A percentile compares a stretch with the other conserved stretches of the same genome.
phyloP scores from a whole-genome alignment of 1,140 invertebrate genomes.

The Drosophila kurseongensis region DNA sequence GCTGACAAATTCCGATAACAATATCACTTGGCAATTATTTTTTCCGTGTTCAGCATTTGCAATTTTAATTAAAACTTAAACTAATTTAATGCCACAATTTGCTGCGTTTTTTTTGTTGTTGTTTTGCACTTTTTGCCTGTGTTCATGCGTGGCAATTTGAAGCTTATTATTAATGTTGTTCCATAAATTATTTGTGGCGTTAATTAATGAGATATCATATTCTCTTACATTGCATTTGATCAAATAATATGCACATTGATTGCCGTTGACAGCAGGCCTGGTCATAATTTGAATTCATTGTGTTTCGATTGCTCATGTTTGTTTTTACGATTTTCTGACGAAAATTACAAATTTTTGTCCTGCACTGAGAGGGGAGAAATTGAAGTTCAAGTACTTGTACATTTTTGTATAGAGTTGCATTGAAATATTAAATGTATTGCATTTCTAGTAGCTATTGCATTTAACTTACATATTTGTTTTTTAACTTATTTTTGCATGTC shows the following conservation, averaged over 20 bases:
- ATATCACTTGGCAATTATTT: conserved; percentile 2
- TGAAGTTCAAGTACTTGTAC: not conserved
- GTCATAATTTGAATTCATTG: conserved; percentile 19
- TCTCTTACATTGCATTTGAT: conserved; percentile 24
- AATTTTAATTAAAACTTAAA: conserved; percentile 49
- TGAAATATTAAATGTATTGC: not conserved
- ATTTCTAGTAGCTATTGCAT: not conserved
- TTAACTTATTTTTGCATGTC: too few species aligned
- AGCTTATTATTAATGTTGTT: conserved; percentile 33
- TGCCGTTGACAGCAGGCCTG: conserved; percentile 11
- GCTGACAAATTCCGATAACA: conserved; percentile 6
- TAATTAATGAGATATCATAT: conserved; percentile 39
- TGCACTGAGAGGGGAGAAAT: not conserved
- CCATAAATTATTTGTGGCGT: conserved; percentile 43
- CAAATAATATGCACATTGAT: conserved; percentile 20
- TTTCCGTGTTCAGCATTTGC: conserved; percentile 19
- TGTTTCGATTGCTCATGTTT: conserved; percentile 1
- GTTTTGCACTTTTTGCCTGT: conserved; percentile 3
- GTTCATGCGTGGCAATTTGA: conserved; percentile 7
- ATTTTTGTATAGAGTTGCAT: too few species aligned
- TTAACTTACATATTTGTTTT: not conserved
- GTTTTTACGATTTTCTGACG: conserved; percentile 15
- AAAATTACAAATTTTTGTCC: not conserved
- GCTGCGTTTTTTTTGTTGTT: not conserved
- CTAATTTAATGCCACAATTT: conserved; percentile 29